Evolutionary conservation across 2,888 invertebrate genomes (phyloP).

Genomic region (Hirtodrosophila histrioides): DNA sequence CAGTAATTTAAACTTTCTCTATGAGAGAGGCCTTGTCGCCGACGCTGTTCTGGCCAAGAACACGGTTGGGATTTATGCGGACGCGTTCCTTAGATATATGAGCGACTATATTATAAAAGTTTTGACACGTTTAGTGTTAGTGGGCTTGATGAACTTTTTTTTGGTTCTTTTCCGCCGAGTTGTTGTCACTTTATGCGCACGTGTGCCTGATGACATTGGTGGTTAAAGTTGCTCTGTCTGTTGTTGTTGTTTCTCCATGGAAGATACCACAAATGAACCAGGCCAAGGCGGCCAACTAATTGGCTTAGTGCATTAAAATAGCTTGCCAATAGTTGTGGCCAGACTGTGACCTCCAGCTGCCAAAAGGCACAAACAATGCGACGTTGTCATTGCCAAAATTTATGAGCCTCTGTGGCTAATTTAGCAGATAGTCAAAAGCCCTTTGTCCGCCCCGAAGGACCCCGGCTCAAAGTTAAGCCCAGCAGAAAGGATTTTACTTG

Average conservation of each 20-base stretch:
- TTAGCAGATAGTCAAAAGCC: conserved; percentile 67
- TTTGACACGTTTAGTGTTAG: conserved; percentile 72
- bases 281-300: conserved; percentile 62
- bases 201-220: conserved; percentile 65
- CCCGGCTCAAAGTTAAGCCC: conserved; percentile 55
- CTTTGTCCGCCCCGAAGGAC: conserved; percentile 50
- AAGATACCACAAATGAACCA: conserved; percentile 66
- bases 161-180: conserved; percentile 19
- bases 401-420: conserved; percentile 81
- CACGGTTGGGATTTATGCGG: conserved; percentile 54
- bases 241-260: conserved; percentile 4
- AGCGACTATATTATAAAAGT: conserved; percentile 80
- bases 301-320: conserved; percentile 78
- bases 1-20: conserved; percentile 75
- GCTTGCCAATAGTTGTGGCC: conserved; percentile 76
- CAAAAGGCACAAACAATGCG: conserved; percentile 53
- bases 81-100: conserved; percentile 44
- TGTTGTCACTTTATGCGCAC: conserved; percentile 56
- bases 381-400: conserved; percentile 75
- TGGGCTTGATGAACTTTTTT: conserved; percentile 70
- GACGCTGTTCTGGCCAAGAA: conserved; percentile 18
- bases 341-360: conserved; percentile 48
- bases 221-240: conserved; percentile 7
- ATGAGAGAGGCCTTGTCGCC: conserved; percentile 31
- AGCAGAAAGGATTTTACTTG: conserved; percentile 55